Percentiles rank a stretch among this genome's conserved stretches.
These are phyloP conservation scores for Drosophila prolongata DNA, from an alignment of 2,888 invertebrate species.

Conservation along the genomic window DNA sequence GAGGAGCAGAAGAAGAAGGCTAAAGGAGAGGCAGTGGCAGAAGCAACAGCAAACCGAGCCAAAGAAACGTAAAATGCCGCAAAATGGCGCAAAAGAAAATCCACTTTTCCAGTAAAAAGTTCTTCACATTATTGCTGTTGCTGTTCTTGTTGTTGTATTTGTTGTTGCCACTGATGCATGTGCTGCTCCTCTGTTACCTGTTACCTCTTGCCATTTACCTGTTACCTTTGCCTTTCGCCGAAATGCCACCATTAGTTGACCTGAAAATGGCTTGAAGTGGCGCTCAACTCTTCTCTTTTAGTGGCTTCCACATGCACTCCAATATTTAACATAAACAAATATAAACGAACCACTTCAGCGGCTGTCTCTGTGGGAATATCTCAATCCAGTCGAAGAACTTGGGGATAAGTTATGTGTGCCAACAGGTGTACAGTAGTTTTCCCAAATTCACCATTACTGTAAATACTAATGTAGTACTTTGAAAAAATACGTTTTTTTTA, in stretches of 20 bases:
- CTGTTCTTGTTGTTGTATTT: slow-evolving; percentile 4
- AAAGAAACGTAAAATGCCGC: slow-evolving; percentile 73
- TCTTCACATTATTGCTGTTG: slow-evolving; percentile 41
- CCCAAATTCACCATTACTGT: too few relatives aligned
- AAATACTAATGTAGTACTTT: too few relatives aligned
- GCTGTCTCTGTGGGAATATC: slow-evolving; percentile 18
- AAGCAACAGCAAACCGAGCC: slow-evolving; percentile 23
- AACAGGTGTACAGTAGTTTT: too few relatives aligned
- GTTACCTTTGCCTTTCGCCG: slow-evolving; percentile 43
- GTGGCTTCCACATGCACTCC: slow-evolving; percentile 66
- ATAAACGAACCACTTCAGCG: slow-evolving; percentile 59
- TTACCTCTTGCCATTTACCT: slow-evolving; percentile 25
- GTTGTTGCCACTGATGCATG: slow-evolving; percentile 19
- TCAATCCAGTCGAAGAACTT: slow-evolving; percentile 6
- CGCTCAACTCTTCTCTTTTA: slow-evolving; percentile 27
- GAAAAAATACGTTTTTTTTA: neutral
- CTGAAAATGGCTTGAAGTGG: slow-evolving; percentile 62
- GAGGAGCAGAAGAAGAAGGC: neutral
- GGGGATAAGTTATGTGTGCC: neutral
- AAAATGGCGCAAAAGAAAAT: slow-evolving; percentile 77
- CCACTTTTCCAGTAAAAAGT: slow-evolving; percentile 74
- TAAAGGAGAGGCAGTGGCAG: neutral
- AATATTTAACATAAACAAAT: slow-evolving; percentile 77
- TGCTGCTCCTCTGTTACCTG: slow-evolving; percentile 13
- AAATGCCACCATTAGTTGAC: slow-evolving; percentile 74